phyloP scores from a whole-genome alignment of 2,113 vertebrate genomes.

The Spea multiplicata region DNA sequence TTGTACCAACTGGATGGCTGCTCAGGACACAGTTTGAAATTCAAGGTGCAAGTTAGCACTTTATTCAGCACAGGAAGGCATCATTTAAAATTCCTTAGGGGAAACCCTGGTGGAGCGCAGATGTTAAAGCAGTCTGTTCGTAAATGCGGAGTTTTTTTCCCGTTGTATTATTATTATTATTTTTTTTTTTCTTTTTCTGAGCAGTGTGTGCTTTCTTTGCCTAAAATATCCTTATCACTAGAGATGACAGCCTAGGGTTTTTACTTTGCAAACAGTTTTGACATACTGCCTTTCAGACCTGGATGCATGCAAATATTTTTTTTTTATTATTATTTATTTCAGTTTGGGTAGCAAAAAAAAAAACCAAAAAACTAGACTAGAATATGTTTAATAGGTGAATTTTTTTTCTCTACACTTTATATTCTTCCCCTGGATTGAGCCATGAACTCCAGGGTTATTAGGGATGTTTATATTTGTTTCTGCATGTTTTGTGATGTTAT shows the following conservation, averaged over 20 bases:
- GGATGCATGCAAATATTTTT: too few relatives aligned
- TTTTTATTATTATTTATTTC: too few relatives aligned
- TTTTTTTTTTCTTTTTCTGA: conserved; percentile 42
- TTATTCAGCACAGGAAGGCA: conserved; percentile 83
- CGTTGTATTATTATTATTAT: not conserved
- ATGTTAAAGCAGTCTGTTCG: conserved; percentile 80
- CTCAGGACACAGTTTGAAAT: conserved; percentile 88
- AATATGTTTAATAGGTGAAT: too few relatives aligned
- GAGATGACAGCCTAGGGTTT: not conserved
- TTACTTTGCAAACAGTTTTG: conserved; percentile 4
- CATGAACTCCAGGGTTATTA: too few relatives aligned
- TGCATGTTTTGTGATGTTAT: too few relatives aligned
- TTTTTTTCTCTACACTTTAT: too few relatives aligned
- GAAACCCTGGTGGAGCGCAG: conserved; percentile 79
- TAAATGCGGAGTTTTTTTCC: conserved; percentile 67
- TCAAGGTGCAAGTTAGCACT: conserved; percentile 85
- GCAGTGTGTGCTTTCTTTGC: conserved; percentile 53
- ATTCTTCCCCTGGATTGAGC: too few relatives aligned
- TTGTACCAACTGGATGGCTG: conserved; percentile 89
- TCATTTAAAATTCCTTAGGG: conserved; percentile 85
- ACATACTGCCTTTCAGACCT: not conserved
- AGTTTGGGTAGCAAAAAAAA: too few relatives aligned
- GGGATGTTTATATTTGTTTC: too few relatives aligned
- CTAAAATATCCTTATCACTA: not conserved
- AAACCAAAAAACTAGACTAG: too few relatives aligned